Evolutionary conservation across 2,888 invertebrate genomes (phyloP).

Genomic region (Ormyrus nitidulus): DNA sequence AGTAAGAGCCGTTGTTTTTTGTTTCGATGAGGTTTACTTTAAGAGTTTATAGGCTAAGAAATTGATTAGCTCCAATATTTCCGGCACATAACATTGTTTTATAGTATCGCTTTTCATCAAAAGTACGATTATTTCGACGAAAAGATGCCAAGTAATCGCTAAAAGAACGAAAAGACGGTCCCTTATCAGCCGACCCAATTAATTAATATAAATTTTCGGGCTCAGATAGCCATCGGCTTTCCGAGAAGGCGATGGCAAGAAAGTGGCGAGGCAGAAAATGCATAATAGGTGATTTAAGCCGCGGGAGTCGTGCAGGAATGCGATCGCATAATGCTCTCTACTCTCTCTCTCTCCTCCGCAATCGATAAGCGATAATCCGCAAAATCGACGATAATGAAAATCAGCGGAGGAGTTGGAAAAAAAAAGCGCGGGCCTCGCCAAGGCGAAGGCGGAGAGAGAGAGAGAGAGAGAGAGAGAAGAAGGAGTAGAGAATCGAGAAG

Average conservation of each 20-base stretch:
- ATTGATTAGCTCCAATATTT: too few species aligned
- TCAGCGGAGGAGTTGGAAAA: neutral
- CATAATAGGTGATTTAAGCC: conserved; percentile 29
- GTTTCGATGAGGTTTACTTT: too few species aligned
- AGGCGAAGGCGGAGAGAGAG: too few species aligned
- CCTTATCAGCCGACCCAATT: too few species aligned
- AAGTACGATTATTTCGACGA: too few species aligned
- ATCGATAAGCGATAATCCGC: conserved; percentile 50
- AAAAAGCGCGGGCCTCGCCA: neutral
- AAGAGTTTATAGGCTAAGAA: too few species aligned
- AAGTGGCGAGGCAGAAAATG: conserved; percentile 9
- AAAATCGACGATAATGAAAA: conserved; percentile 49
- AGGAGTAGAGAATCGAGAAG: conserved; percentile 1
- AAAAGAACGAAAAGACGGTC: too few species aligned
- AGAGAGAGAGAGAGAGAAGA: neutral
- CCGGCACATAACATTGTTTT: too few species aligned
- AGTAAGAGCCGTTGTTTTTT: too few species aligned
- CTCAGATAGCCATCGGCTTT: neutral
- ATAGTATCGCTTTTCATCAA: too few species aligned
- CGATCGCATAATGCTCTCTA: conserved; percentile 20
- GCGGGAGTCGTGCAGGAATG: conserved; percentile 18
- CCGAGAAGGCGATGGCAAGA: neutral
- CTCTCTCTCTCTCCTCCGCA: neutral
- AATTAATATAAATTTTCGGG: too few species aligned
- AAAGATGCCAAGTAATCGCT: too few species aligned